Percentiles rank a stretch among this genome's conserved stretches.
Evolutionary conservation across 2,113 vertebrate genomes (phyloP).

Genomic region (Dolichotis patagonum): DNA sequence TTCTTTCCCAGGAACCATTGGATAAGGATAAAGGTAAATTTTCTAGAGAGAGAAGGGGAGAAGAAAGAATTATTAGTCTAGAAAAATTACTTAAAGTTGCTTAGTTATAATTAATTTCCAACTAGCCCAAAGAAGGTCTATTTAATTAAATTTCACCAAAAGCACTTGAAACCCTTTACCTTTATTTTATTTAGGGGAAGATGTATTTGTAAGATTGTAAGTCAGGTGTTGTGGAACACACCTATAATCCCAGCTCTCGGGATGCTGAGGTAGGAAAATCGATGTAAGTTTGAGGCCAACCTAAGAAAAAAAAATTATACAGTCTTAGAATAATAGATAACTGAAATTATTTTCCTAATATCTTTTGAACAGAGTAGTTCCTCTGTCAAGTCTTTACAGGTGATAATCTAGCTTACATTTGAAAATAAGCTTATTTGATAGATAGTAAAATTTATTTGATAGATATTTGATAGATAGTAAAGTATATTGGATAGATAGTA

Average conservation of each 20-base stretch:
- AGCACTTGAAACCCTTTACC: constrained; percentile 27
- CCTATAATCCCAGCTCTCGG: background rate
- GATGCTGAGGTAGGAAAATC: background rate
- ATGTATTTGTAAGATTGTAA: constrained; percentile 13
- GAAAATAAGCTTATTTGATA: constrained; percentile 42
- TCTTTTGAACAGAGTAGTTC: constrained; percentile 36
- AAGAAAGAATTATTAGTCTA: background rate
- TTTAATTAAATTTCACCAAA: constrained; percentile 64
- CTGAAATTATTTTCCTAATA: background rate
- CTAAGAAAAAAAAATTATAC: background rate
- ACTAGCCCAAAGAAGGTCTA: constrained; percentile 18
- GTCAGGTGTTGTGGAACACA: background rate
- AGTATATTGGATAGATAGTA: constrained; percentile 43
- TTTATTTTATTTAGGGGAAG: constrained; percentile 50
- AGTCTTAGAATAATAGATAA: constrained; percentile 41
- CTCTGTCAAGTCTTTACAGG: constrained; percentile 22
- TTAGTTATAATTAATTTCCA: constrained; percentile 62
- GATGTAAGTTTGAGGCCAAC: background rate
- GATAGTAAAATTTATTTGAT: constrained; percentile 20
- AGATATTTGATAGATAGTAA: constrained; percentile 42
- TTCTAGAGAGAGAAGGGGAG: background rate
- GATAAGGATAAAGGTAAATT: constrained; percentile 91
- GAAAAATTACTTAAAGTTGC: constrained; percentile 62
- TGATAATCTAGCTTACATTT: constrained; percentile 49
- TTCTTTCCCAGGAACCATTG: constrained; percentile 90